Base-by-base conservation (phyloP, 2,888 invertebrate species). In the Pediacus dermestoides region DNA sequence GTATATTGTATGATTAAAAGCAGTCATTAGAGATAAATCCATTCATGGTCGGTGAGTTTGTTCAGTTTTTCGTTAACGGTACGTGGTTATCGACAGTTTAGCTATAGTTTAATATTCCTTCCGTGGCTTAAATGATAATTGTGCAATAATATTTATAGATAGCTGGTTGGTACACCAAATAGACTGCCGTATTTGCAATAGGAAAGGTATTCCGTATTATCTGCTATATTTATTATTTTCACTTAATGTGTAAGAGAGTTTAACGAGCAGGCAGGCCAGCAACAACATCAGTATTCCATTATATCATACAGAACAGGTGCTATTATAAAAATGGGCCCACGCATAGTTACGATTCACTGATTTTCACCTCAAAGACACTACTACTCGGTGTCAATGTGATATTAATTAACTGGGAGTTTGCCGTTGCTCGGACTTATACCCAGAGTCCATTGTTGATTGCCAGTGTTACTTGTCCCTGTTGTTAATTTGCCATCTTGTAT, bases 261-360 rank as follows among this genome's bases (percentile, higher is more conserved):
- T 59, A 61, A 60, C 62, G 62, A 60, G 58, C 60, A 57, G 59
- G n/a, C 60, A 58, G 60, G 54, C 55, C 55, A 52, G 61, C 57
- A 55, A 23, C 23, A 28, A 63, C 61, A 62, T 59, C 59, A 61
- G 60, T 62, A 63, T 63, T 64, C 63, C 66, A 64, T 64, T 66
- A 66, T 66, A 63, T 66, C 64, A 64, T 63, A 62, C 8, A 58
- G 57, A 63, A 64, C 66, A 64, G 63, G 66, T 64, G 65, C 63
- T 53, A 62, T 64, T 64, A 64, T 64, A 64, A 64, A 64, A 64
- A 61, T 63, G 48, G 54, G 57, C 64, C 64, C 63, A 64, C 64
- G 64, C 64, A 60, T 49, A 57, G 64, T 64, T 62, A 61, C 63
- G 62, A 59, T 59, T 48, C 62, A 57, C 53, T 62, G 62, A 40